These are phyloP conservation scores for Epirrhoe alternata DNA, from an alignment of 2,888 invertebrate genomes.

Conservation along the genomic window DNA sequence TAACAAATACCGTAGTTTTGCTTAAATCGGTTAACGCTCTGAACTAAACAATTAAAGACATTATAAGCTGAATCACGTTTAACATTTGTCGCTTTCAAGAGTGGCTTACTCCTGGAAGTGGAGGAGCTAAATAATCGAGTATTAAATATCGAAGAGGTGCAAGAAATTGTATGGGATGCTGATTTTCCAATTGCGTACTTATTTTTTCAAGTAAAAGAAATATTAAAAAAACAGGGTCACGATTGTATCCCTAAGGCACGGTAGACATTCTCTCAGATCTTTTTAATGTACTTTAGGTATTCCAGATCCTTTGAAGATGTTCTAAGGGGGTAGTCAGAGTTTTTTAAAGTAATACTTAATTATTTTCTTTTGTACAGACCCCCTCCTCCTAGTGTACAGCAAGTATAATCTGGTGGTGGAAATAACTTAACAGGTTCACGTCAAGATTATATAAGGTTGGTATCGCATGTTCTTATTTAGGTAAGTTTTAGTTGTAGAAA, in stretches of 20 bases:
- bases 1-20: no score
- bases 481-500: neutral
- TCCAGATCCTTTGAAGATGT: no score
- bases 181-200: neutral
- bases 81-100: no score
- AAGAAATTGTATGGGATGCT: neutral
- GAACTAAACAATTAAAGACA: neutral
- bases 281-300: no score
- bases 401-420: slow-evolving; percentile 80
- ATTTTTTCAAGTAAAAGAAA: neutral
- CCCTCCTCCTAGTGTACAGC: slow-evolving; percentile 55
- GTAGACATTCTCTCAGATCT: no score
- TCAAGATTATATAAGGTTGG: slow-evolving; percentile 62
- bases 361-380: slow-evolving; percentile 46
- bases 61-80: neutral
- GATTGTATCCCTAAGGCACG: no score
- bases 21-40: neutral
- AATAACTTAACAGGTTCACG: slow-evolving; percentile 58
- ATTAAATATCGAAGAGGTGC: neutral
- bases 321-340: no score
- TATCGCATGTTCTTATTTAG: slow-evolving; percentile 40
- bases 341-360: neutral
- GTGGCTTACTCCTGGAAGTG: no score
- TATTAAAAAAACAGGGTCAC: no score
- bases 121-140: neutral